These are phyloP conservation scores for Pterocles orientalis DNA, from an alignment of 2,113 vertebrate species.

Conservation along the genomic window DNA sequence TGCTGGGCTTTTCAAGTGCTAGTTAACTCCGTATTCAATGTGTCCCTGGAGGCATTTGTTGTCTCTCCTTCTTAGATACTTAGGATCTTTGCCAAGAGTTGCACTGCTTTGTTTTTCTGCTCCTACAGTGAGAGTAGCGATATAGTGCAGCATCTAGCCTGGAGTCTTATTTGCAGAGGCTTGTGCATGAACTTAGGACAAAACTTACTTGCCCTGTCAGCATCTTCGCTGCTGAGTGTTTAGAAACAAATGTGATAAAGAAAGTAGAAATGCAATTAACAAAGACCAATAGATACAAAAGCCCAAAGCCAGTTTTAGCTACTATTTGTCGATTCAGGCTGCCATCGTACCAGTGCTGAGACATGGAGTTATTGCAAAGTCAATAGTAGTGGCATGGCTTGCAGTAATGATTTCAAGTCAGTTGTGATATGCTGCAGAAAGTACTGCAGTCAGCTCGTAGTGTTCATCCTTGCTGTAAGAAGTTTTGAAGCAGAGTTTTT, in stretches of 20 bases:
- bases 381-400: constrained; percentile 9
- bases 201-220: constrained; percentile 53
- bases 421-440: background rate
- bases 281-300: constrained; percentile 41
- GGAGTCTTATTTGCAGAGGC: background rate
- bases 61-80: background rate
- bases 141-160: background rate
- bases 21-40: background rate
- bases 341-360: background rate
- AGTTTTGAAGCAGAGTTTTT: background rate
- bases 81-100: background rate
- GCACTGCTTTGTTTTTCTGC: background rate
- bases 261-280: constrained; percentile 61
- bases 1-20: background rate
- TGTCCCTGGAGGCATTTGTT: background rate
- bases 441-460: background rate
- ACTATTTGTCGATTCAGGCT: background rate
- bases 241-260: constrained; percentile 50
- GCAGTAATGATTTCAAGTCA: constrained; percentile 20
- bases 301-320: constrained; percentile 27
- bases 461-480: background rate
- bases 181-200: background rate
- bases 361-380: constrained; percentile 41
- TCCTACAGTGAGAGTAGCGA: background rate
- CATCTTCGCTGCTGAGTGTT: background rate